Percentiles rank a stretch among this genome's conserved stretches.
Conservation (phyloP, 1,140 invertebrate genomes). For the Calosoma granatense region DNA sequence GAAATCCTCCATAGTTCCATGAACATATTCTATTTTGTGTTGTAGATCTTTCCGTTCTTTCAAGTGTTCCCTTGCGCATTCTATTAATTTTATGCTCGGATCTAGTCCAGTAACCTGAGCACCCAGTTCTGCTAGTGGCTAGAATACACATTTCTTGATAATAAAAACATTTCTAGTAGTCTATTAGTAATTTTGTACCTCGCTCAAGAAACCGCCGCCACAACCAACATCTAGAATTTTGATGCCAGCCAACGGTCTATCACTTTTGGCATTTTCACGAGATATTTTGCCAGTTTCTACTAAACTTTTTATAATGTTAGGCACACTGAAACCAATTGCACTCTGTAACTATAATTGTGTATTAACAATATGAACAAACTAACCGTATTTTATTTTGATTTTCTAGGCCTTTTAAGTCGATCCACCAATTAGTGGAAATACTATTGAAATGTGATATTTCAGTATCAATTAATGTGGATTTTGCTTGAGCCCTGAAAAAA, state of each 20-base stretch:
- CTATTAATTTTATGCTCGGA: slow-evolving; percentile 52
- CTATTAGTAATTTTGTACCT: slow-evolving; percentile 39
- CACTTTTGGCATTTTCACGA: too few relatives aligned
- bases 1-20: neutral
- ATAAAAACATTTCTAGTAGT: neutral
- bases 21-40: neutral
- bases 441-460: too few relatives aligned
- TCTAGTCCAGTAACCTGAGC: slow-evolving; percentile 65
- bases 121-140: slow-evolving; percentile 44
- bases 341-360: too few relatives aligned
- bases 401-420: too few relatives aligned
- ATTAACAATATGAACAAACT: too few relatives aligned
- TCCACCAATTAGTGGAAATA: too few relatives aligned
- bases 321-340: too few relatives aligned
- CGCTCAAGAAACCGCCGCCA: slow-evolving; percentile 74
- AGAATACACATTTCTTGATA: slow-evolving; percentile 13
- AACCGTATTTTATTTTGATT: too few relatives aligned
- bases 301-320: too few relatives aligned
- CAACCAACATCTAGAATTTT: slow-evolving; percentile 80
- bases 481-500: too few relatives aligned
- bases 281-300: too few relatives aligned
- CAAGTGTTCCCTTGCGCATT: slow-evolving; percentile 47
- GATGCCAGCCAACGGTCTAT: slow-evolving; percentile 50
- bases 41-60: slow-evolving; percentile 26
- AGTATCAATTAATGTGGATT: too few relatives aligned